Base-by-base conservation (phyloP, 2,888 invertebrate species). In the Drosophila nr. fundita region DNA sequence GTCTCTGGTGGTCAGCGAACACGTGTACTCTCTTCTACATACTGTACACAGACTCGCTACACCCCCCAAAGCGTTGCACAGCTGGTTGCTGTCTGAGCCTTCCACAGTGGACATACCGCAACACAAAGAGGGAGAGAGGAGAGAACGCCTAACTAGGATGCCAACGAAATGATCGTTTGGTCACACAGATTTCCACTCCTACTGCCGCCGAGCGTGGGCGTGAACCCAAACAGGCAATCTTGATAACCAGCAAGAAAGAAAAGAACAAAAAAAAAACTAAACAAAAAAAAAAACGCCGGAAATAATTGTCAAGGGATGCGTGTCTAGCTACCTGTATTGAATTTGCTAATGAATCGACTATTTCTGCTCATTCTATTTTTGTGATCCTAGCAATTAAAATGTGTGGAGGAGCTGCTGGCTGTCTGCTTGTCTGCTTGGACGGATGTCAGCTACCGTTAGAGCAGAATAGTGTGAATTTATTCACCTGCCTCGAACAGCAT, bases 391-490 rank as follows among this genome's bases (percentile, higher is more conserved):
- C 67, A 89, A 84, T 87, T 89, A 87, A 79, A 82, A 73, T 61
- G 58, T 52, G 50, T 58, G 38, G 57, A n/a, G 27, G 24, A 54
- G 36, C 10, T 2, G 34, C 45, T 8, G 52, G 59, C 64, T 66
- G 62, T 52, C 38, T 38, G 32, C 24, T 24, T 24, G 24, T 24
- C 24, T 24, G 24, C 49, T 15, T 45, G 45, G 29, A 68, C 87
- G 89, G 89, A 87, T 82, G 89, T 82, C 63, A 45, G 73, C 86
- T 85, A 85, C 84, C 84, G 90, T 85, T 85, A 87, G 82, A 68
- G 63, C 11, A 45, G 45, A 29, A 30, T 50, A 69, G 84, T 89
- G 90, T 84, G 90, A 84, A 89, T 84, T 82, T 87, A 72, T 82
- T 82, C 84, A 89, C 88, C 82, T 74, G 76, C 49, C 27, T n/a